Percentiles rank a stretch among this genome's conserved stretches.
phyloP scores from a whole-genome alignment of 1,140 invertebrate genomes.

The Chironomus striatipennis region DNA sequence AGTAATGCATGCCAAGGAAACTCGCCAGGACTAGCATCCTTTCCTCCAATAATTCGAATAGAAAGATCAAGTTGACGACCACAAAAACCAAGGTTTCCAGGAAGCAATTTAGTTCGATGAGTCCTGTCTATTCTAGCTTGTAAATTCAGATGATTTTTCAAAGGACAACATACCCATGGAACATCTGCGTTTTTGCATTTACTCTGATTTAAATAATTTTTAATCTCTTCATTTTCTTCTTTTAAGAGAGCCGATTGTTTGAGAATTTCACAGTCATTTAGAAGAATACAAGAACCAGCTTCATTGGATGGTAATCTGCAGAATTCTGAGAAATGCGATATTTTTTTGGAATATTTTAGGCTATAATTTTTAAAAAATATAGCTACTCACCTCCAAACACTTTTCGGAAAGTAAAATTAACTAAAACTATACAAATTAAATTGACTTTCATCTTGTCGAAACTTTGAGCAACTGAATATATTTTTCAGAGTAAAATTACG shows the following conservation, averaged over 20 bases:
- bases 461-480: background rate
- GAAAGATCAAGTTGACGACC: background rate
- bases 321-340: background rate
- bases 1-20: slow-evolving; percentile 47
- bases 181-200: background rate
- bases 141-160: background rate
- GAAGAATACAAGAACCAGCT: background rate
- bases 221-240: background rate
- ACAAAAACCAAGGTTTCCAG: background rate
- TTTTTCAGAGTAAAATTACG: no score
- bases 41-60: slow-evolving; percentile 52
- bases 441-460: background rate
- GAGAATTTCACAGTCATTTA: background rate
- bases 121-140: background rate
- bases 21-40: slow-evolving; percentile 48
- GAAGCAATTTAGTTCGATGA: background rate
- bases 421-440: background rate
- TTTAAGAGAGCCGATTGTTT: background rate
- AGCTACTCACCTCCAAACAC: no score
- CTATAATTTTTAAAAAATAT: no score
- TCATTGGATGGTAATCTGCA: background rate
- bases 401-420: background rate
- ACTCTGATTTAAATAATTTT: background rate
- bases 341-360: background rate
- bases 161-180: background rate